Conservation (phyloP, 1,140 invertebrate genomes). For the Drosophila nasuta region DNA sequence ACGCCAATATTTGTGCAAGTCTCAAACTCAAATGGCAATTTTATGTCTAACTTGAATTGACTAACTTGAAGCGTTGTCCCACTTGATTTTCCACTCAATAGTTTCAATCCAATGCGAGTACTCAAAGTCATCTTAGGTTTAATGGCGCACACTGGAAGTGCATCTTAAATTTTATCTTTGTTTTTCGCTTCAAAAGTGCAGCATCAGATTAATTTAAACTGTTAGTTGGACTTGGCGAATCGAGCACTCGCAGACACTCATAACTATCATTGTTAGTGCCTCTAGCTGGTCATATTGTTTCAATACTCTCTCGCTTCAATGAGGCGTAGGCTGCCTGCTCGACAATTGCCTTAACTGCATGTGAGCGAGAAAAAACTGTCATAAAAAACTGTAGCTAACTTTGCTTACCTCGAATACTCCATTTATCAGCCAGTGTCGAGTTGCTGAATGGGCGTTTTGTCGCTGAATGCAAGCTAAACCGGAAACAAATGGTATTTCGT, state of each 20-base stretch:
- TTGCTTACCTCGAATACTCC: conserved; percentile 36
- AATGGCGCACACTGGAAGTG: conserved; percentile 38
- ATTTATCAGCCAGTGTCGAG: conserved; percentile 73
- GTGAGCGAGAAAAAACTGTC: conserved; percentile 5
- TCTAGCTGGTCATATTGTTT: conserved; percentile 55
- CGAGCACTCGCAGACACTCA: conserved; percentile 39
- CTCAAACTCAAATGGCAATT: conserved; percentile 52
- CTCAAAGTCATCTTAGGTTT: conserved; percentile 61
- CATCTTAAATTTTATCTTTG: conserved; percentile 13
- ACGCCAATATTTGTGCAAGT: too few relatives aligned
- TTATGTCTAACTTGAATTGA: conserved; percentile 49
- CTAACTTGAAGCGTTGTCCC: conserved; percentile 32
- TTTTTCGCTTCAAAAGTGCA: neutral
- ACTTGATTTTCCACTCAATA: conserved; percentile 43
- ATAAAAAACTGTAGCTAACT: conserved; percentile 26
- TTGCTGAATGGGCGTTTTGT: conserved; percentile 67
- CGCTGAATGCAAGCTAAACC: conserved; percentile 68
- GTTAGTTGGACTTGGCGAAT: neutral
- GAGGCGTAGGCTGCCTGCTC: conserved; percentile 47
- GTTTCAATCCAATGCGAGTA: conserved; percentile 53
- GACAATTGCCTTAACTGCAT: conserved; percentile 42
- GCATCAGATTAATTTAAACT: conserved; percentile 31
- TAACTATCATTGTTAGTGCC: conserved; percentile 57
- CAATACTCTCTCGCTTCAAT: conserved; percentile 55
- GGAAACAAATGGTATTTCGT: conserved; percentile 44